Evolutionary conservation across 2,113 vertebrate species (phyloP), one percentile per base, ranked within the genome.

Genomic region (Triplophysa dalaica): DNA sequence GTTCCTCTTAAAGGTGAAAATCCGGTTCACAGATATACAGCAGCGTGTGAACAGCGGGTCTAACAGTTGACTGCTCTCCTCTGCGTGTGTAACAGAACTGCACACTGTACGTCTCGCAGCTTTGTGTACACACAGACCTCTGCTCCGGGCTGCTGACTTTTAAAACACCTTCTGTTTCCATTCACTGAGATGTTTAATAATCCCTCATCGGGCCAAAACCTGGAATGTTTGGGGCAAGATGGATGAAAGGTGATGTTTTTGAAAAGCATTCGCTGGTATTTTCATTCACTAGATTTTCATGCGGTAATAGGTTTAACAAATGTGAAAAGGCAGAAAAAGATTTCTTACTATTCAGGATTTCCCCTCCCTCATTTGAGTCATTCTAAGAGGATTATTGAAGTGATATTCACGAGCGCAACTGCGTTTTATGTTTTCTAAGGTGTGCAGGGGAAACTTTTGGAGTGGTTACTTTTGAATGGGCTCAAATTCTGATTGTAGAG

Each of bases 321-420:
- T 22, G 38, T 60, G n/a, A 60, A 75, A 56, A 80, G 54, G 16
- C 63, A 62, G 52, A 45, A 74, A 74, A 54, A 63, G 68, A 26
- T 58, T 45, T 45, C 43, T 26, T 16, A 54, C 52, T 58, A 41
- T 67, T 21, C 33, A 10, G 13, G 58, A 38, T 61, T 33, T 70
- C 38, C 38, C 63, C 61, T 72, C 68, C 56, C 26, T 48, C 62
- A 22, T 54, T 21, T 74, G 48, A 24, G 65, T 41, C 67, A 14
- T 79, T 79, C 69, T 79, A 75, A 75, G 50, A 83, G 70, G 81
- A 61, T 83, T 68, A 79, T n/a, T 52, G 8, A 45, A 45, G 8
- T 10, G 4, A 6, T 52, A 52, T 52, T 52, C 50, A 52, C 50
- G 1, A 17, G 50, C 50, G 5, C 13, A 5, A 52, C 50, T 52